Evolutionary conservation across 2,888 invertebrate genomes (phyloP).

Genomic region (Synergus itoensis): DNA sequence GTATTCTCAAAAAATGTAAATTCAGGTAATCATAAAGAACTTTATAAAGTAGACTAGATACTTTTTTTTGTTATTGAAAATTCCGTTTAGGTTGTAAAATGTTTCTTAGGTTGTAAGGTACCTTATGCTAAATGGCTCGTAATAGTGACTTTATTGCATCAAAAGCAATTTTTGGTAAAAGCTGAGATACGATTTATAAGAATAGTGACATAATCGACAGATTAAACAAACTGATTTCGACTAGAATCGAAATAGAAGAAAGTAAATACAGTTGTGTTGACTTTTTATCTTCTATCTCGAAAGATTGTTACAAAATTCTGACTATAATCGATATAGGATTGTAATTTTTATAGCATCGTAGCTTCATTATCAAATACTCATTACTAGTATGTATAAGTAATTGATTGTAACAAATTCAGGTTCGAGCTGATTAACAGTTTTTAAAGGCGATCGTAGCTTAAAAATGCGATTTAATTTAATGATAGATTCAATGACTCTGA

Average conservation of each 20-base stretch:
- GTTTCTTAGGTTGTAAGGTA: neutral
- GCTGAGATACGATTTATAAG: slow-evolving; percentile 4
- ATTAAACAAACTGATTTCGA: neutral
- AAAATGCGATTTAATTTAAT: neutral
- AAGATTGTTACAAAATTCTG: neutral
- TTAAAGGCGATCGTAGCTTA: neutral
- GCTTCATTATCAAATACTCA: neutral
- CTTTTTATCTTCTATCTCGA: neutral
- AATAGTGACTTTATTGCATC: slow-evolving; percentile 8
- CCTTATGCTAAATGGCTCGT: slow-evolving; percentile 18
- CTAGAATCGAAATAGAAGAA: neutral
- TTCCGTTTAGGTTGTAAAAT: neutral
- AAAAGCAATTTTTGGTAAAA: slow-evolving; percentile 36
- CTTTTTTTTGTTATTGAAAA: neutral
- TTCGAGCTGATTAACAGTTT: slow-evolving; percentile 32
- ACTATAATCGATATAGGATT: neutral
- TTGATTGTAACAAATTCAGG: slow-evolving; percentile 9
- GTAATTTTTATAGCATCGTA: neutral
- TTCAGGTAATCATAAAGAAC: neutral
- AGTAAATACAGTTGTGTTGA: neutral
- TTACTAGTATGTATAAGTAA: neutral
- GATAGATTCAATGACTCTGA: slow-evolving; percentile 5
- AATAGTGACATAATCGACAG: neutral
- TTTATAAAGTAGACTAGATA: neutral
- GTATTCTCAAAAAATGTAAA: neutral